phyloP scores from a whole-genome alignment of 2,888 invertebrate species.

The Bedellia somnulentella region DNA sequence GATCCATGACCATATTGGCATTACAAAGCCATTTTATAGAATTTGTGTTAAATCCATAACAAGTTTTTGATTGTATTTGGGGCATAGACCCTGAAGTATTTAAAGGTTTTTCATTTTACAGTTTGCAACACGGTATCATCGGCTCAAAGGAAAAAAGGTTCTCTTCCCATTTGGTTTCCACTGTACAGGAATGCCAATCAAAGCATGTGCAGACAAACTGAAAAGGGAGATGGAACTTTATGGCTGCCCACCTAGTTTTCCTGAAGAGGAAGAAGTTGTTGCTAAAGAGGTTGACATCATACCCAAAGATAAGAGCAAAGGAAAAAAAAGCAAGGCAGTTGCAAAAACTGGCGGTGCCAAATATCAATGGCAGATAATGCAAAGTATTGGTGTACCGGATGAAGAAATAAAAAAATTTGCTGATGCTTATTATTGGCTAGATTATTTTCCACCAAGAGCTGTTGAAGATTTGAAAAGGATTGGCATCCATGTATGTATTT shows the following conservation, averaged over 20 bases:
- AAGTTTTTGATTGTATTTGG: too few species aligned
- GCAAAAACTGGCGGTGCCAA: conserved; percentile 89
- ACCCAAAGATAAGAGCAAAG: conserved; percentile 70
- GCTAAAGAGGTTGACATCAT: conserved; percentile 57
- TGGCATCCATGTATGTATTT: conserved; percentile 79
- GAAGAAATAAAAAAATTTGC: conserved; percentile 94
- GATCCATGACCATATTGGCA: too few species aligned
- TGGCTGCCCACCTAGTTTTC: conserved; percentile 92
- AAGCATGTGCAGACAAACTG: conserved; percentile 97
- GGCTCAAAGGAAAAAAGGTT: conserved; percentile 87
- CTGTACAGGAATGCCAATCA: conserved; percentile 99
- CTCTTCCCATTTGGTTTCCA: conserved; percentile 98
- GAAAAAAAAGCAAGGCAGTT: conserved; percentile 93
- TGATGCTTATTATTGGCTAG: conserved; percentile 90
- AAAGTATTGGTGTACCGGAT: conserved; percentile 83
- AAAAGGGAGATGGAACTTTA: conserved; percentile 89
- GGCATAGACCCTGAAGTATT: too few species aligned
- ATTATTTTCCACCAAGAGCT: conserved; percentile 93
- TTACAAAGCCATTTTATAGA: too few species aligned
- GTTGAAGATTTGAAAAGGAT: conserved; percentile 83
- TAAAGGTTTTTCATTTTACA: too few species aligned
- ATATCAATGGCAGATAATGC: conserved; percentile 99
- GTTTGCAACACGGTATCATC: conserved; percentile 90
- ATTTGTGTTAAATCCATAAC: too few species aligned
- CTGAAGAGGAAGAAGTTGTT: conserved; percentile 56